A percentile compares a stretch with the other conserved stretches of the same genome.
Conservation (phyloP, 2,113 vertebrate genomes). For the Hippocampus mohnikei region DNA sequence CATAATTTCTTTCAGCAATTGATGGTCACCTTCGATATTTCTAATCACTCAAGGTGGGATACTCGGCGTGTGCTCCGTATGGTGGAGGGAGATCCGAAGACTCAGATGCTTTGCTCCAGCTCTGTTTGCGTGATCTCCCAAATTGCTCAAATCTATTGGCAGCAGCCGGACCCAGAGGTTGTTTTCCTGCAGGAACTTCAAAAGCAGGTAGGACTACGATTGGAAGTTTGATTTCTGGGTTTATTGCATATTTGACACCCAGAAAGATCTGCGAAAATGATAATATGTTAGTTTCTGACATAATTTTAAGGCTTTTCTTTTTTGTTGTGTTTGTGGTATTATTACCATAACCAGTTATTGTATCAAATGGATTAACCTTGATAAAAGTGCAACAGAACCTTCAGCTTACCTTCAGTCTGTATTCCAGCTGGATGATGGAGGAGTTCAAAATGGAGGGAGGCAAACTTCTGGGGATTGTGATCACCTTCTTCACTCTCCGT, state of each 20-base stretch:
- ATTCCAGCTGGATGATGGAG: conserved; percentile 58
- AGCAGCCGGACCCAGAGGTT: neutral
- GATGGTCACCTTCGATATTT: neutral
- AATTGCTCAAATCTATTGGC: conserved; percentile 10
- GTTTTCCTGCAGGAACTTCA: neutral
- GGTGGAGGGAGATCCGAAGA: conserved; percentile 24
- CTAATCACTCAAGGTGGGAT: neutral
- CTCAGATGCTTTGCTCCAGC: neutral
- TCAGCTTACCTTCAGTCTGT: conserved; percentile 57
- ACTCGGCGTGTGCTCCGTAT: conserved; percentile 27
- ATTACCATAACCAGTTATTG: neutral
- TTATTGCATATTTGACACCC: conserved; percentile 26
- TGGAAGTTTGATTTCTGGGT: conserved; percentile 46
- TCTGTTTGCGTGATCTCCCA: neutral
- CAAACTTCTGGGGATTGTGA: conserved; percentile 45
- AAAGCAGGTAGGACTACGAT: conserved; percentile 42
- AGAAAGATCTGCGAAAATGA: conserved; percentile 36
- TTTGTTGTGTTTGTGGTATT: neutral
- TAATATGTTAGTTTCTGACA: neutral
- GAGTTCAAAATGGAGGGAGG: conserved; percentile 56
- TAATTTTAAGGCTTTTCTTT: neutral
- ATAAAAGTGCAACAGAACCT: neutral
- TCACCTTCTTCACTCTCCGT: conserved; percentile 30
- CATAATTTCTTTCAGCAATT: neutral
- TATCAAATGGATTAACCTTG: neutral